Evolutionary conservation across 2,888 invertebrate species (phyloP), one percentile per base, ranked within the genome.

Genomic region (Sarcophaga carnaria): DNA sequence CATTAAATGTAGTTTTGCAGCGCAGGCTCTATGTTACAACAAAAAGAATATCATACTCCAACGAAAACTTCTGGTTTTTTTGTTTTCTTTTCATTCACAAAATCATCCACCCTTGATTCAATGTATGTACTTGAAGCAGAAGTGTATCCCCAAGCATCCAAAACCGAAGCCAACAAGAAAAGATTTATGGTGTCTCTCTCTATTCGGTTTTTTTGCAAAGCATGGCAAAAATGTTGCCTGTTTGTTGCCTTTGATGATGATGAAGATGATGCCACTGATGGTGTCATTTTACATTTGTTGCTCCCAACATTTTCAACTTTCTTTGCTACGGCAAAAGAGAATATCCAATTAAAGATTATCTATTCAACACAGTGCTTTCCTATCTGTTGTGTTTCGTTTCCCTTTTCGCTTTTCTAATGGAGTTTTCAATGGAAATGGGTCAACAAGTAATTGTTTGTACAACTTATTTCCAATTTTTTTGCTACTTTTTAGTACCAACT

Each of bases 391-490:
- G 37, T 37, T 37, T 37, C 8, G 8, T 37, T 62, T 62, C 10
- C 22, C 22, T 62, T 6, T 11, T 62, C 0, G 5, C 4, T 17
- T 62, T 62, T 3, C 62, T 17, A n/a, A 64, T 64, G 27, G 47
- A 64, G 27, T 60, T 78, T 79, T 74, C 74, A 63, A 74, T 83
- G 74, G 47, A 83, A 79, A 79, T 79, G 74, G 83, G 83, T 83
- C 83, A 83, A 83, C 70, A 82, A 49, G 45, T 71, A 10, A 60
- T 76, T 63, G 62, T 75, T 54, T 22, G 11, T 8, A 25, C 22
- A 8, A 22, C 5, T 25, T 11, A 25, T 25, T 64, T 64, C 27
- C 22, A 12, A 12, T 12, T 12, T 27, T 64, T 64, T 64, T 14
- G 3, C 22, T 25, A 3, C 17, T n/a, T 59, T 14, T n/a, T 59